Evolutionary conservation across 2,797 vertebrate genomes (phyloP).

Genomic region (Todus mexicanus): DNA sequence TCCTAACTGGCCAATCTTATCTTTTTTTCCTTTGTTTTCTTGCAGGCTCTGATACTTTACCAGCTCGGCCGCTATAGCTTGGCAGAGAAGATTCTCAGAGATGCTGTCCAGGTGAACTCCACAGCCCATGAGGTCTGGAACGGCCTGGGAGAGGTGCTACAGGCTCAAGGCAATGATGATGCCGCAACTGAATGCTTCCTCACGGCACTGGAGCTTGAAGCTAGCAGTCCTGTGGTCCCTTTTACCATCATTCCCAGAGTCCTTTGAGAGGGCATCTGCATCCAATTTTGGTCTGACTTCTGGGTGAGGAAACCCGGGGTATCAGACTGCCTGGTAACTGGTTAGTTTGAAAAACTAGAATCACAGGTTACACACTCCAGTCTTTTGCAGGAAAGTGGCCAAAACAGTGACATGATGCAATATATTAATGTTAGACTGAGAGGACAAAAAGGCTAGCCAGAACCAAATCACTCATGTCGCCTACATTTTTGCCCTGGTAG

Average conservation of each 20-base stretch:
- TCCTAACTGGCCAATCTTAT: background rate
- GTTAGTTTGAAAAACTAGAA: background rate
- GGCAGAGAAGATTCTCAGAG: slow-evolving; percentile 93
- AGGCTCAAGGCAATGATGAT: slow-evolving; percentile 91
- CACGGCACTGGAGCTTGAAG: slow-evolving; percentile 94
- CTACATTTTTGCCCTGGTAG: slow-evolving; percentile 49
- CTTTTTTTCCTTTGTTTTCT: slow-evolving; percentile 12
- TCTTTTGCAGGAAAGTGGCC: background rate
- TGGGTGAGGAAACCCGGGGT: background rate
- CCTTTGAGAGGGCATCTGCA: slow-evolving; percentile 71
- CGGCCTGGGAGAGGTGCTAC: slow-evolving; percentile 93
- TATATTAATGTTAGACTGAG: background rate
- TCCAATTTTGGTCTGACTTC: background rate
- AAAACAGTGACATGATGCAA: slow-evolving; percentile 3
- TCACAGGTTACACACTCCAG: background rate
- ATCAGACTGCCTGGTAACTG: background rate
- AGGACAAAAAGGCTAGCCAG: background rate
- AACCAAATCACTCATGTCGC: slow-evolving; percentile 10
- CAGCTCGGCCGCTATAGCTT: slow-evolving; percentile 93
- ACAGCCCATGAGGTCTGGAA: slow-evolving; percentile 98
- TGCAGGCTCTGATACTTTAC: slow-evolving; percentile 92
- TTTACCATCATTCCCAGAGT: slow-evolving; percentile 95
- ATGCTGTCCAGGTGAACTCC: slow-evolving; percentile 96
- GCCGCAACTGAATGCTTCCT: slow-evolving; percentile 97
- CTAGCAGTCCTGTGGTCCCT: slow-evolving; percentile 93